Conservation (phyloP, 2,888 invertebrate genomes). For the Zelleria hepariella region DNA sequence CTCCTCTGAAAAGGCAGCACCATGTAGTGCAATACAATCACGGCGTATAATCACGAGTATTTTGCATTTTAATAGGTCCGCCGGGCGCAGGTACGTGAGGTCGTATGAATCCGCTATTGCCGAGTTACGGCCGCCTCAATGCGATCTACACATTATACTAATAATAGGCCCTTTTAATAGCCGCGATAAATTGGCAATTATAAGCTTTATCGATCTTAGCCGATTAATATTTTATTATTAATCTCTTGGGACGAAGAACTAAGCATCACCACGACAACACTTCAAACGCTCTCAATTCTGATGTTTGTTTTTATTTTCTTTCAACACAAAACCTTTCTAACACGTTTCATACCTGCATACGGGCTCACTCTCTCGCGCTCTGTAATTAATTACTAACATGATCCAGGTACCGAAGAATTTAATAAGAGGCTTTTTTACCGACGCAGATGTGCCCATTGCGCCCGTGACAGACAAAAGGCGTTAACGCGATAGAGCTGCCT, state of each 20-base stretch:
- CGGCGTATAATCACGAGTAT: slow-evolving; percentile 7
- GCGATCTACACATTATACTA: background rate
- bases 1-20: slow-evolving; percentile 6
- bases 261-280: background rate
- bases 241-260: background rate
- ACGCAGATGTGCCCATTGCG: slow-evolving; percentile 49
- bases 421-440: slow-evolving; percentile 38
- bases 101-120: slow-evolving; percentile 4
- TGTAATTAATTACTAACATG: slow-evolving; percentile 43
- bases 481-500: slow-evolving; percentile 48
- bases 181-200: slow-evolving; percentile 6
- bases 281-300: background rate
- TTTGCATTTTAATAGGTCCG: slow-evolving; percentile 7
- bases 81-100: slow-evolving; percentile 7
- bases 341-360: background rate
- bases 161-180: slow-evolving; percentile 1
- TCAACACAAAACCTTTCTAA: background rate
- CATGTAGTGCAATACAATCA: slow-evolving; percentile 9
- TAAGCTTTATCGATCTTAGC: slow-evolving; percentile 2
- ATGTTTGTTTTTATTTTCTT: background rate
- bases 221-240: background rate
- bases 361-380: slow-evolving; percentile 12
- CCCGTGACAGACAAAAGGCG: slow-evolving; percentile 49
- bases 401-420: slow-evolving; percentile 33
- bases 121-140: background rate